Conservation (phyloP, 2,888 invertebrate species). For the Thysanoteuthis rhombus region DNA sequence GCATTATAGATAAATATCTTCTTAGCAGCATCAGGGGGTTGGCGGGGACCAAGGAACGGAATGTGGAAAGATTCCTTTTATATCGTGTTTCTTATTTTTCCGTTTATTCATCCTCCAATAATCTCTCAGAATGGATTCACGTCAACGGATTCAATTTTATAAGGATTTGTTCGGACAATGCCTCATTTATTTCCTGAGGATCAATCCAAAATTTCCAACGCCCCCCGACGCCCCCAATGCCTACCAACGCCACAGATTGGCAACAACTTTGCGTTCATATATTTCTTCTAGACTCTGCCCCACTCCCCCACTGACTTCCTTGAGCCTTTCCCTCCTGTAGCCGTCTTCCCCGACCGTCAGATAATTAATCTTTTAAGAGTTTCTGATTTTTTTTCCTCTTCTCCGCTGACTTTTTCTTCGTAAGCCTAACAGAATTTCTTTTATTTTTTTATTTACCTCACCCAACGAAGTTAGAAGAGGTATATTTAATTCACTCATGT, state of each 20-base stretch:
- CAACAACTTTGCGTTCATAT: background rate
- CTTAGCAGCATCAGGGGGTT: too few relatives aligned
- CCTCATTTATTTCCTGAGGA: background rate
- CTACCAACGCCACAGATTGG: background rate
- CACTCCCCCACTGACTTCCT: background rate
- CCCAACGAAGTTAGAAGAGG: too few relatives aligned
- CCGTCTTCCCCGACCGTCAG: background rate
- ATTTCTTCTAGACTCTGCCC: background rate
- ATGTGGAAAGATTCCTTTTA: too few relatives aligned
- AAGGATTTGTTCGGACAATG: background rate
- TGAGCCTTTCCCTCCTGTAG: background rate
- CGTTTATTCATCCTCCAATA: background rate
- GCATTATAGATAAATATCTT: too few relatives aligned
- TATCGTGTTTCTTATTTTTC: background rate
- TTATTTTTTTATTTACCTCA: background rate
- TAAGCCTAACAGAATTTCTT: background rate
- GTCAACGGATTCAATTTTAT: background rate
- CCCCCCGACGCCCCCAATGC: background rate
- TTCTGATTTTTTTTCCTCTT: background rate
- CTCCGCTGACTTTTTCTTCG: background rate
- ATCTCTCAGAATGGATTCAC: background rate
- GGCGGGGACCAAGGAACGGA: too few relatives aligned
- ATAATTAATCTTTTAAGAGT: background rate
- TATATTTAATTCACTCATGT: too few relatives aligned
- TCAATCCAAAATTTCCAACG: background rate